Conservation (phyloP, 30 jellyfish, hydroid and myxozoan genomes). For the Chironex yamaguchii region DNA sequence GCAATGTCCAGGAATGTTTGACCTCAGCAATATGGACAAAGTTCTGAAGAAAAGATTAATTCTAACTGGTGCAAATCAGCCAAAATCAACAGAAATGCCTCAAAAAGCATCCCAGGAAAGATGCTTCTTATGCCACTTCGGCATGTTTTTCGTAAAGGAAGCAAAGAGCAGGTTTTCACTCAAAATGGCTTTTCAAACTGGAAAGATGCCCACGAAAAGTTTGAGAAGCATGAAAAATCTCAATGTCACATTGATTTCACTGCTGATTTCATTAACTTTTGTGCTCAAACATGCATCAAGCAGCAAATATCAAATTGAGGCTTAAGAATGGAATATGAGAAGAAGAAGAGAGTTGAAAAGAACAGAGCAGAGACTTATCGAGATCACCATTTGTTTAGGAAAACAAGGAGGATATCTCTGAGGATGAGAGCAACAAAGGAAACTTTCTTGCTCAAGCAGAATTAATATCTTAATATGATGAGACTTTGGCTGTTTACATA, state of each 20-base stretch:
- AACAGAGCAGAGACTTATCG: not conserved
- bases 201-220: not conserved
- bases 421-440: not conserved
- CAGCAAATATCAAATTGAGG: not conserved
- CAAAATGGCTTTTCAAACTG: not conserved
- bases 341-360: not conserved
- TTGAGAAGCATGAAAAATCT: not conserved
- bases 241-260: not conserved
- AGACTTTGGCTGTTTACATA: not conserved
- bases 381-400: not conserved
- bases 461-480: no score
- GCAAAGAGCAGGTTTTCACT: not conserved
- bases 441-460: not conserved
- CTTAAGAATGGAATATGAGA: not conserved
- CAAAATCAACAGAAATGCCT: slow-evolving; percentile 41
- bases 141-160: not conserved
- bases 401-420: not conserved
- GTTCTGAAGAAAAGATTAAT: slow-evolving; percentile 30
- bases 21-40: not conserved
- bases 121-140: slow-evolving; percentile 17
- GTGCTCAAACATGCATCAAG: not conserved
- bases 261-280: not conserved
- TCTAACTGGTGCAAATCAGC: slow-evolving; percentile 42
- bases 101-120: slow-evolving; percentile 33
- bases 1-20: slow-evolving; percentile 19